Percentiles rank a stretch among this genome's conserved stretches.
Evolutionary conservation across 2,113 vertebrate genomes (phyloP).

Genomic region (Nibea coibor): DNA sequence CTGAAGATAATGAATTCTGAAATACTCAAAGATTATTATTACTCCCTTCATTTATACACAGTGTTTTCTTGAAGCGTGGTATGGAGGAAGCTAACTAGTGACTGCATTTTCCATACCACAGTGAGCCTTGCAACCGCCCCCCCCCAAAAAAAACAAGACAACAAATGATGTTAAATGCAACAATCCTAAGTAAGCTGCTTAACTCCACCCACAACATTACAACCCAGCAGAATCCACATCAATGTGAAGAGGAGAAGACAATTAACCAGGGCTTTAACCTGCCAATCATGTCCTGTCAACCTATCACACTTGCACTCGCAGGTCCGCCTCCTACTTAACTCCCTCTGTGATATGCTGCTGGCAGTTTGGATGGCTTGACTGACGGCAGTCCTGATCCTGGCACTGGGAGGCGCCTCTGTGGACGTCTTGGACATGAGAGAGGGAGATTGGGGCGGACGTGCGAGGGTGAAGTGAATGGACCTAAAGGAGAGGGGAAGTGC

Average conservation of each 20-base stretch:
- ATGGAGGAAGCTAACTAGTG: background rate
- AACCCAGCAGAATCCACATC: conserved; percentile 67
- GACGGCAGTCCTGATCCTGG: conserved; percentile 78
- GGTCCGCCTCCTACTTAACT: conserved; percentile 83
- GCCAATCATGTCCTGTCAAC: conserved; percentile 81
- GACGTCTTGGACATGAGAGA: conserved; percentile 68
- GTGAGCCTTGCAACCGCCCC: background rate
- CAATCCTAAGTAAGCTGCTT: conserved; percentile 57
- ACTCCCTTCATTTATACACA: background rate
- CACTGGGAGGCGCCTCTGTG: conserved; percentile 70
- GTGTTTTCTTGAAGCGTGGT: background rate
- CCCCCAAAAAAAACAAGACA: background rate
- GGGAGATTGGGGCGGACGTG: conserved; percentile 74
- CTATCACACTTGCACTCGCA: conserved; percentile 78
- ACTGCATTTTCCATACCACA: conserved; percentile 21
- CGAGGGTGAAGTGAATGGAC: conserved; percentile 54
- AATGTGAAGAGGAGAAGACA: conserved; percentile 77
- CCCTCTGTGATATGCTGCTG: conserved; percentile 79
- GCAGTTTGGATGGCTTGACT: conserved; percentile 83
- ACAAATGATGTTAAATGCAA: conserved; percentile 45
- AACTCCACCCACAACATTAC: conserved; percentile 72
- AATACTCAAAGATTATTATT: background rate
- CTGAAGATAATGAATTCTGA: background rate
- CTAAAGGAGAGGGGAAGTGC: conserved; percentile 41
- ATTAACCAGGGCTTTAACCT: conserved; percentile 84